Percentiles rank a stretch among this genome's conserved stretches.
These are phyloP conservation scores for Tribolium castaneum DNA, from an alignment of 1,140 invertebrate genomes.

Conservation along the genomic window DNA sequence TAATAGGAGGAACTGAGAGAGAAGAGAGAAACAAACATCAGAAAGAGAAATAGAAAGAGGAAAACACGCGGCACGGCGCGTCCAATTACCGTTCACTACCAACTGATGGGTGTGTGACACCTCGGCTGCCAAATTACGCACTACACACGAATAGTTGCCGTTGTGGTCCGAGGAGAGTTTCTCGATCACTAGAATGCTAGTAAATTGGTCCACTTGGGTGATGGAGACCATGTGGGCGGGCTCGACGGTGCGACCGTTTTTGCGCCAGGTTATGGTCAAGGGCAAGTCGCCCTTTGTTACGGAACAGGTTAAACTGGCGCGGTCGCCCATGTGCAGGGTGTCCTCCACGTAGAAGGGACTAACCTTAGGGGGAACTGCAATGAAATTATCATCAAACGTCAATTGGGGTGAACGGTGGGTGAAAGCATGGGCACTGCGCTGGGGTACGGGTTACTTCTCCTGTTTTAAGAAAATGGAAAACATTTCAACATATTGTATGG, in stretches of 20 bases:
- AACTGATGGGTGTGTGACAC: slow-evolving; percentile 79
- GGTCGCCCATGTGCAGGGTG: slow-evolving; percentile 80
- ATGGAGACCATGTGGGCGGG: slow-evolving; percentile 72
- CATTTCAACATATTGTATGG: no score
- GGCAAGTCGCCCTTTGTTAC: slow-evolving; percentile 83
- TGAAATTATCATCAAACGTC: slow-evolving; percentile 54
- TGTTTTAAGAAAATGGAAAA: not conserved
- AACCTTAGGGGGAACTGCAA: slow-evolving; percentile 85
- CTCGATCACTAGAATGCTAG: slow-evolving; percentile 82
- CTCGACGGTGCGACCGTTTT: slow-evolving; percentile 76
- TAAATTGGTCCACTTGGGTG: slow-evolving; percentile 80
- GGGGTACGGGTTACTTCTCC: not conserved
- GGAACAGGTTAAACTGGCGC: slow-evolving; percentile 80
- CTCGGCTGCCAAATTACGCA: slow-evolving; percentile 78
- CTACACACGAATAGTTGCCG: slow-evolving; percentile 81
- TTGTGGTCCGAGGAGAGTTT: slow-evolving; percentile 81
- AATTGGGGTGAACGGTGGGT: not conserved
- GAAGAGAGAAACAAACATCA: slow-evolving; percentile 71
- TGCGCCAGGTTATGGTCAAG: slow-evolving; percentile 80
- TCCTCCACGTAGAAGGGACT: slow-evolving; percentile 80
- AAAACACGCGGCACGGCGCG: slow-evolving; percentile 59
- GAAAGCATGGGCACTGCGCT: not conserved
- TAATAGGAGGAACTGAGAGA: slow-evolving; percentile 85
- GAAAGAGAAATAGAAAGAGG: slow-evolving; percentile 69
- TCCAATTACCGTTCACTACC: slow-evolving; percentile 83